phyloP scores from a whole-genome alignment of 2,797 vertebrate species.

The Nannoperca australis region DNA sequence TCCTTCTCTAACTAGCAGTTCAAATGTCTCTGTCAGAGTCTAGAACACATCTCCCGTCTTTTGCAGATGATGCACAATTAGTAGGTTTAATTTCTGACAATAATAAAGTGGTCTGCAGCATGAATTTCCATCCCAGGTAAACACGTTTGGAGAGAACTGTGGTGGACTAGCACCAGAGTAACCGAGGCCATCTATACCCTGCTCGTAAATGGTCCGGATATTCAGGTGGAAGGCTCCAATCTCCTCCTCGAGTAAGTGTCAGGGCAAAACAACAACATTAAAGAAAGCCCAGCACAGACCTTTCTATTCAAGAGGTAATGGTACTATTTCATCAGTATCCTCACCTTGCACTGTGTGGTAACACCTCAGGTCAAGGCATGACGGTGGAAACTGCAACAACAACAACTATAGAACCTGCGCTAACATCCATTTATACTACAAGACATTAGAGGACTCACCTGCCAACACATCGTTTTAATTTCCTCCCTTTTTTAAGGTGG shows the following conservation, averaged over 20 bases:
- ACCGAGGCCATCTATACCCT: not conserved
- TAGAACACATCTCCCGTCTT: no score
- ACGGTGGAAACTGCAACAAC: not conserved
- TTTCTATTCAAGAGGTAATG: not conserved
- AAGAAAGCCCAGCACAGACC: not conserved
- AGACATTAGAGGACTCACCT: not conserved
- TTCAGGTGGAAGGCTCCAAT: not conserved
- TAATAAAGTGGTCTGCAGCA: not conserved
- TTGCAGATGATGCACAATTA: not conserved
- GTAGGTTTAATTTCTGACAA: not conserved
- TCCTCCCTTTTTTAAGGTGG: not conserved
- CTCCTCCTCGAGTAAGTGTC: not conserved
- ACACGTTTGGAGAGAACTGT: not conserved
- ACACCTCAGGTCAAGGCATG: not conserved
- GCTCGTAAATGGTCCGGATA: not conserved
- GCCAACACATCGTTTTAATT: not conserved
- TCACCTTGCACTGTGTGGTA: not conserved
- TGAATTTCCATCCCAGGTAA: not conserved
- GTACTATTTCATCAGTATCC: slow-evolving; percentile 12
- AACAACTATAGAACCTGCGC: not conserved
- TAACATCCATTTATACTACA: not conserved
- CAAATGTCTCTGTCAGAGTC: not conserved
- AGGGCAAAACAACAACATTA: not conserved
- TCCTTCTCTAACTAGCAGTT: not conserved
- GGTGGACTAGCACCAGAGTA: not conserved